Base-by-base conservation (phyloP, 2,797 vertebrate genomes). In the Crypturellus tataupa region DNA sequence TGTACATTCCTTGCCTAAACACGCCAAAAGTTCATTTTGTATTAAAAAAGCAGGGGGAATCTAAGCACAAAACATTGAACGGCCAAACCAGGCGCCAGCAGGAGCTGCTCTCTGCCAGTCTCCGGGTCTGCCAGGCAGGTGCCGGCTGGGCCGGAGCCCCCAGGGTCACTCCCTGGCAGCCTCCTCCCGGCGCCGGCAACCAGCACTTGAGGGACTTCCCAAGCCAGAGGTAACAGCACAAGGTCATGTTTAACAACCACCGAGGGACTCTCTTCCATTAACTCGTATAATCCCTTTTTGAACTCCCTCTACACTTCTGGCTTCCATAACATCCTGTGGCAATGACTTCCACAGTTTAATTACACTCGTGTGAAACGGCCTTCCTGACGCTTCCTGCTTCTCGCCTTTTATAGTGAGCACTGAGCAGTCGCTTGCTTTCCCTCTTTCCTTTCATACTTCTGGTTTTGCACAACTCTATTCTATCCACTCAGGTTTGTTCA, bases 331-430 rank as follows among this genome's bases (percentile, higher is more conserved):
- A 88, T 95, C 94, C 95, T 18, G 42, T 94, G 85, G 93, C 94
- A 93, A 94, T 88, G 87, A 94, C 93, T 95, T 95, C 89, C 78
- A 84, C 23, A 20, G 76, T 81, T 86, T 86, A 93, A 96, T 95
- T 91, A 80, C 47, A 95, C 64, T 12, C 59, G 85, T 0, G 3
- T 86, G 87, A 90, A 93, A 94, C 5, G 51, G 40, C 39, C 73
- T 91, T 96, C 93, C 94, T 84, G 89, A 80, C 76, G 82, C 82
- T 56, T 8, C 65, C 49, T 70, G 69, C 51, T 64, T 79, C 89
- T 35, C 3, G 1, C 56, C 18, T 7, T 35, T 51, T 3, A 81
- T 53, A 93, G 85, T 44, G 44, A 68, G 62, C 0, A 2, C 40
- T 18, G 19, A 81, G 40, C 82, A 85, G 77, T 40, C 11, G 4